phyloP scores from a whole-genome alignment of 2,888 invertebrate genomes.

The Cephonodes hylas region DNA sequence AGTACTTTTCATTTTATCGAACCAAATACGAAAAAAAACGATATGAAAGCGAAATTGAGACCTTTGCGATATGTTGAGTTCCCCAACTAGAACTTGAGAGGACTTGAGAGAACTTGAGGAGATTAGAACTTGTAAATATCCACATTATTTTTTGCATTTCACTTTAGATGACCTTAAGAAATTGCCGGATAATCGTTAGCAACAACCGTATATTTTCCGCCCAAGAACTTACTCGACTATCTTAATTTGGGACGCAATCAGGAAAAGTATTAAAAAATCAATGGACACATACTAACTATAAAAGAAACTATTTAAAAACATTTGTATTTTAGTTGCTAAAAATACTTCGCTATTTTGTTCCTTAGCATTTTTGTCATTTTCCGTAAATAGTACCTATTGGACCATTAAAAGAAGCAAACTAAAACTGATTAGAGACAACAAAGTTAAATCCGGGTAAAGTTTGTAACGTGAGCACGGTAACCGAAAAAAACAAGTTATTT shows the following conservation, averaged over 20 bases:
- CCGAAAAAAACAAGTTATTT: constrained; percentile 9
- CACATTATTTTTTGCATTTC: not conserved
- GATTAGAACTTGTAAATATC: not conserved
- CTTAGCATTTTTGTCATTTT: too few relatives aligned
- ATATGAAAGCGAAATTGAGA: too few relatives aligned
- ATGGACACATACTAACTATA: too few relatives aligned
- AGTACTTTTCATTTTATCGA: too few relatives aligned
- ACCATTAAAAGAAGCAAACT: too few relatives aligned
- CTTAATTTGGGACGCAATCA: not conserved
- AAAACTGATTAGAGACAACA: not conserved
- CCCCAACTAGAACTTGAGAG: too few relatives aligned
- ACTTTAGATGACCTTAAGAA: not conserved
- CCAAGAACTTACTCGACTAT: not conserved
- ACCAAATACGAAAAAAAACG: too few relatives aligned
- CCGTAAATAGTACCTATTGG: too few relatives aligned
- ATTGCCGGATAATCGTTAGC: not conserved
- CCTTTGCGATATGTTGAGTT: too few relatives aligned
- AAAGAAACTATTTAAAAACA: too few relatives aligned
- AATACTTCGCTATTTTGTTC: too few relatives aligned
- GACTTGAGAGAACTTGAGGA: not conserved
- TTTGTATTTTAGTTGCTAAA: too few relatives aligned
- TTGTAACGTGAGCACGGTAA: not conserved
- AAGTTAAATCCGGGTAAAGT: not conserved
- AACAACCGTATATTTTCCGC: not conserved
- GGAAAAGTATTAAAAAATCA: not conserved